These are phyloP conservation scores for Drosophila azteca DNA, from an alignment of 1,140 invertebrate species.

Conservation along the genomic window DNA sequence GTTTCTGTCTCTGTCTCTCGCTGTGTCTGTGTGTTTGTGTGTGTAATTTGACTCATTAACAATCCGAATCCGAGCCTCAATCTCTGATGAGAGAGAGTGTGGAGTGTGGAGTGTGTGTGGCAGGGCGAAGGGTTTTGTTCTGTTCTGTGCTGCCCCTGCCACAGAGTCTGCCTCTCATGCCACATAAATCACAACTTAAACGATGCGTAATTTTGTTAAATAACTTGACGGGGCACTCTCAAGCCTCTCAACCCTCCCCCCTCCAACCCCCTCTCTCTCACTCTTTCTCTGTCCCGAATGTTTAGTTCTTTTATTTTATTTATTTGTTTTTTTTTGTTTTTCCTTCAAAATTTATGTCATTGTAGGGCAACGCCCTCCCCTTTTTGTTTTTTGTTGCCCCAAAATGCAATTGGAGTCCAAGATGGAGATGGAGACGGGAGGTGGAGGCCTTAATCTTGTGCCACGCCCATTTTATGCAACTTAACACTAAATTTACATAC, in stretches of 20 bases:
- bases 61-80: slow-evolving; percentile 63
- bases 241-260: neutral
- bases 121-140: slow-evolving; percentile 57
- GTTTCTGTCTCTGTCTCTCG: slow-evolving; percentile 30
- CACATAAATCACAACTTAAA: slow-evolving; percentile 82
- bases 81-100: slow-evolving; percentile 21
- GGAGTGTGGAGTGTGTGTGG: slow-evolving; percentile 23
- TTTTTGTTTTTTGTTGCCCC: slow-evolving; percentile 11
- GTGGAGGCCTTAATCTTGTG: slow-evolving; percentile 31
- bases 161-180: slow-evolving; percentile 43
- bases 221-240: slow-evolving; percentile 44
- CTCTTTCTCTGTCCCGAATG: slow-evolving; percentile 1
- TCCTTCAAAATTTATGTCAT: slow-evolving; percentile 48
- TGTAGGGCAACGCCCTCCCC: slow-evolving; percentile 51
- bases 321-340: slow-evolving; percentile 50
- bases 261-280: too few species aligned
- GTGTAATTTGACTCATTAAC: slow-evolving; percentile 83
- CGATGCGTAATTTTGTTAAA: slow-evolving; percentile 78
- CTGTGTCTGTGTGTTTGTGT: slow-evolving; percentile 59
- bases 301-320: slow-evolving; percentile 63
- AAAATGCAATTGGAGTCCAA: slow-evolving; percentile 56
- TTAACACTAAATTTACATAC: slow-evolving; percentile 72
- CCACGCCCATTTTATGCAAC: slow-evolving; percentile 73
- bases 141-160: slow-evolving; percentile 3
- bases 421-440: neutral